Evolutionary conservation across 2,113 vertebrate species (phyloP).

Genomic region (Ictalurus punctatus): DNA sequence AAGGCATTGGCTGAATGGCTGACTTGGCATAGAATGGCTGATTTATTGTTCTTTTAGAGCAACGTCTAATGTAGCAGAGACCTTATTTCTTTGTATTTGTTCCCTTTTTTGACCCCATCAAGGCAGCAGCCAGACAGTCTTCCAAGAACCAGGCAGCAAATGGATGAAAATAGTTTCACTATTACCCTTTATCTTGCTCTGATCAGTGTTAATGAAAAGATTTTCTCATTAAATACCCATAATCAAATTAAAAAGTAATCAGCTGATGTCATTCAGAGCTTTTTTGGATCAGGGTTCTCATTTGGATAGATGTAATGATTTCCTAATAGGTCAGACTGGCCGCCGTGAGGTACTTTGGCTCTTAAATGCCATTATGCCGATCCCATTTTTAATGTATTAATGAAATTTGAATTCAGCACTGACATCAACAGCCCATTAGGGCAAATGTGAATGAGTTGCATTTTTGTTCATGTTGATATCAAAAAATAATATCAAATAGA

Average conservation of each 20-base stretch:
- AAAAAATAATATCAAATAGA: not conserved
- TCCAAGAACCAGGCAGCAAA: slow-evolving; percentile 26
- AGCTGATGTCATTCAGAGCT: slow-evolving; percentile 47
- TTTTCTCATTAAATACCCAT: slow-evolving; percentile 50
- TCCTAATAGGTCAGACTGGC: slow-evolving; percentile 51
- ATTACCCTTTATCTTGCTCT: slow-evolving; percentile 37
- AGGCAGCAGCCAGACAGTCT: slow-evolving; percentile 32
- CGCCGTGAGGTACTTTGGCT: slow-evolving; percentile 33
- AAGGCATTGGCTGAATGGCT: not conserved
- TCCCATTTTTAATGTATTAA: slow-evolving; percentile 51
- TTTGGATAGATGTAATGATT: slow-evolving; percentile 43
- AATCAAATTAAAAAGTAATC: slow-evolving; percentile 55
- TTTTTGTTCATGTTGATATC: not conserved
- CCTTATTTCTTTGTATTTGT: slow-evolving; percentile 20
- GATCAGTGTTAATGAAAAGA: slow-evolving; percentile 54
- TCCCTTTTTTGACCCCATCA: slow-evolving; percentile 40
- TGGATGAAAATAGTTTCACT: slow-evolving; percentile 38
- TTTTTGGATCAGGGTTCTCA: slow-evolving; percentile 45
- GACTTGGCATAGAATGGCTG: slow-evolving; percentile 1
- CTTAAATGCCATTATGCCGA: slow-evolving; percentile 52
- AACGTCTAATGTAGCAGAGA: slow-evolving; percentile 1
- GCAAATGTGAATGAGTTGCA: not conserved
- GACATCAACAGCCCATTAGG: slow-evolving; percentile 27
- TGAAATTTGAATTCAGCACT: slow-evolving; percentile 45
- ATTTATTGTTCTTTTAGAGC: slow-evolving; percentile 17